phyloP scores from a whole-genome alignment of 2,888 invertebrate genomes.

The Liodrosophila aerea region DNA sequence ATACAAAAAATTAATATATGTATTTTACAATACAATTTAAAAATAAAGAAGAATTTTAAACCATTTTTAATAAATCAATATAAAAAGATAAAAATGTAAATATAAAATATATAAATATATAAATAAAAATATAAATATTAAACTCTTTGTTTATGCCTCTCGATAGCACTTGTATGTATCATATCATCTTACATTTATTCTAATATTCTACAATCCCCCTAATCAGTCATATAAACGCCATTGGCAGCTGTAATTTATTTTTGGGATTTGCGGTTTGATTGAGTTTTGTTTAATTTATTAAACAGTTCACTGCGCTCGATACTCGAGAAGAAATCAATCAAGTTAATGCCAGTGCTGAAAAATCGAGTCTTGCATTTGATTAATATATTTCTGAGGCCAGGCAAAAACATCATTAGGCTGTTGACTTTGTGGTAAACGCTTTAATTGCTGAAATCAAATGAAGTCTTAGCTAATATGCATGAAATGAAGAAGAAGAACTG shows the following conservation, averaged over 20 bases:
- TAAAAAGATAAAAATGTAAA: too few relatives aligned
- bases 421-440: too few relatives aligned
- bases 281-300: conserved; percentile 23
- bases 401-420: background rate
- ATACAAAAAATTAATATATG: too few relatives aligned
- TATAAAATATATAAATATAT: too few relatives aligned
- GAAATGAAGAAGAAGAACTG: background rate
- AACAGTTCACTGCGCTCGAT: conserved; percentile 12
- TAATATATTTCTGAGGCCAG: conserved; percentile 10
- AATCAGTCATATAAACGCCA: conserved; percentile 11
- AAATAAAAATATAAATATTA: too few relatives aligned
- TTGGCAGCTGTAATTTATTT: conserved; percentile 16
- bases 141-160: too few relatives aligned
- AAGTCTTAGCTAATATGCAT: background rate
- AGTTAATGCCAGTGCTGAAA: conserved; percentile 19
- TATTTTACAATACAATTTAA: too few relatives aligned
- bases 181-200: too few relatives aligned
- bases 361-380: conserved; percentile 15
- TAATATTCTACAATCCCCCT: background rate
- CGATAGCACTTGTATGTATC: too few relatives aligned
- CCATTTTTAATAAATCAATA: too few relatives aligned
- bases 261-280: conserved; percentile 7
- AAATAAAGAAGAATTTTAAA: too few relatives aligned
- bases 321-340: conserved; percentile 20
- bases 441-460: background rate